Evolutionary conservation across 2,797 vertebrate genomes (phyloP).

Genomic region (Mico argentatus): DNA sequence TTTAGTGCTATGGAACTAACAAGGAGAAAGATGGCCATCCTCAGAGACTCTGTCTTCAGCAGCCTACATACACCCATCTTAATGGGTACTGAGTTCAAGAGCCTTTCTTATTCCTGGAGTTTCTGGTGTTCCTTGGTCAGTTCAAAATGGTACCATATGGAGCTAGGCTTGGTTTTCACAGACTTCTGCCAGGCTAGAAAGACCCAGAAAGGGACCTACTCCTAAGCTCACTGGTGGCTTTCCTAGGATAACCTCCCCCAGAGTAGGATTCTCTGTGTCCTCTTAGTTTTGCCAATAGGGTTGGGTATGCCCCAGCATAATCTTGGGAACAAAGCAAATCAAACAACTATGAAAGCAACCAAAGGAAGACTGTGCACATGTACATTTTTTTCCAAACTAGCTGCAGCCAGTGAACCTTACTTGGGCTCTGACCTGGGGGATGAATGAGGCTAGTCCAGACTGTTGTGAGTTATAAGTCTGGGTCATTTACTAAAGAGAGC

Average conservation of each 20-base stretch:
- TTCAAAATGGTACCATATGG: conserved; percentile 22
- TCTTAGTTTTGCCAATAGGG: conserved; percentile 21
- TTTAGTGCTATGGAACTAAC: neutral
- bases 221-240: neutral
- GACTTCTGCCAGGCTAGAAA: neutral
- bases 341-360: conserved; percentile 24
- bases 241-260: neutral
- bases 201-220: neutral
- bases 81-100: neutral
- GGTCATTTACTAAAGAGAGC: neutral
- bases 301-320: neutral
- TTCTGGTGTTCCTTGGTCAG: neutral
- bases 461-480: neutral
- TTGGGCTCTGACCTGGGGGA: neutral
- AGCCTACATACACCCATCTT: neutral
- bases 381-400: conserved; percentile 38
- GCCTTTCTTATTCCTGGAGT: conserved; percentile 20
- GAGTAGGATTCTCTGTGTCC: neutral
- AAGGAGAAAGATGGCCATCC: conserved; percentile 4
- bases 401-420: neutral
- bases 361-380: neutral
- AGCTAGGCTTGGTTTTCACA: neutral
- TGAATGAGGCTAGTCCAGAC: neutral
- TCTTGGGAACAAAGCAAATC: conserved; percentile 14
- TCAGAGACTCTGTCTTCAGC: neutral